Evolutionary conservation across 2,113 vertebrate species (phyloP).

Genomic region (Equus quagga): DNA sequence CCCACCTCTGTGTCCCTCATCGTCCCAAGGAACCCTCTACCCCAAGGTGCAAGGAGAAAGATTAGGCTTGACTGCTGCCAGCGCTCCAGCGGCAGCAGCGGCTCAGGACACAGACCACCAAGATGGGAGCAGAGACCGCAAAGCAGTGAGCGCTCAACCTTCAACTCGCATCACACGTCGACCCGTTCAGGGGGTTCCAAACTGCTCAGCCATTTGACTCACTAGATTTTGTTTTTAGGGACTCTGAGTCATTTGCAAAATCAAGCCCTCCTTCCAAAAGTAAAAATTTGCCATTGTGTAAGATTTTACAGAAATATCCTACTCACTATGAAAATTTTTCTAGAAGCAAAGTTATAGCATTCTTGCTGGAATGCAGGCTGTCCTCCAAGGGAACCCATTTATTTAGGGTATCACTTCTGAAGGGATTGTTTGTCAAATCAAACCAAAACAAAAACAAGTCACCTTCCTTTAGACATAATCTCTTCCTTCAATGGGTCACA

Average conservation of each 20-base stretch:
- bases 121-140: not conserved
- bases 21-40: not conserved
- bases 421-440: not conserved
- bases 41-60: not conserved
- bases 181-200: not conserved
- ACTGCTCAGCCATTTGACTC: not conserved
- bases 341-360: not conserved
- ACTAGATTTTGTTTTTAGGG: conserved; percentile 9
- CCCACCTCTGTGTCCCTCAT: not conserved
- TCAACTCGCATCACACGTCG: not conserved
- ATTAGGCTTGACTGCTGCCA: too few relatives aligned
- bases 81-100: not conserved
- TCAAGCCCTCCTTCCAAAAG: not conserved
- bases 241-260: not conserved
- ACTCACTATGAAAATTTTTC: not conserved
- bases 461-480: not conserved
- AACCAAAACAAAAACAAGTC: not conserved
- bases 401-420: not conserved
- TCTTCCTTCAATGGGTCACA: not conserved
- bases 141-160: not conserved
- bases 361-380: not conserved
- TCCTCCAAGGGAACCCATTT: not conserved
- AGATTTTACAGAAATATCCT: not conserved
- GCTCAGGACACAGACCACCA: not conserved
- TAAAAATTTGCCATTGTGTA: not conserved